Base-by-base conservation (phyloP, 2,888 invertebrate genomes). In the Tupiocoris notatus region DNA sequence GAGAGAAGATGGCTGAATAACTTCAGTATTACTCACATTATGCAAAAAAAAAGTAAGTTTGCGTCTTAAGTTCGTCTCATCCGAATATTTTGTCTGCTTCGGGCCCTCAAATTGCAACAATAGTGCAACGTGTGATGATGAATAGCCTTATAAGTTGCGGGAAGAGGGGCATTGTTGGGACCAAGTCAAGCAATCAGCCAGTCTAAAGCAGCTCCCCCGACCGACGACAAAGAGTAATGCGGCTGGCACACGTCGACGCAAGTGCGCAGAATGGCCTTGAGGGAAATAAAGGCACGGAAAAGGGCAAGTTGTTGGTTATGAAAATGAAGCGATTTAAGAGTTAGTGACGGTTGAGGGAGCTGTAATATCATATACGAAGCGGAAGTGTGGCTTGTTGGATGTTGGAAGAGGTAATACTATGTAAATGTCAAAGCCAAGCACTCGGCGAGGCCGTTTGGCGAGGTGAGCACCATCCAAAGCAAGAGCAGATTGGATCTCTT, bases 361-460 rank as follows among this genome's bases (percentile, higher is more conserved):
- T 21, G 62, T 73, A 73, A 63, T 73, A 73, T 73, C 73, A 73
- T 63, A 25, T 63, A 39, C 21, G 61, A 22, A 20, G 59, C 18
- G 59, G 25, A n/a, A 62, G 39, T 0, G 59, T 9, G 23, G 39
- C 17, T 17, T 1, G 17, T 17, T 22, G 59, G 59, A 70, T 23
- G 70, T 70, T 58, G 54, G 62, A 18, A 7, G 54, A 18, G 23
- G 73, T 73, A 73, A 73, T 73, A 73, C 62, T 73, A 73, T 73
- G 73, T 73, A 73, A 73, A 73, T 73, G 73, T 73, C 73, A 63
- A 73, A 73, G 20, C 62, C 73, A 73, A 73, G 73, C 71, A 73
- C 39, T 21, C 63, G 59, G 58, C 59, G 16, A 67, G 59, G 9
- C 59, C 7, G 25, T 39, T 39, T 39, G 39, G 6, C 39, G 39